Base-by-base conservation (phyloP, 2,888 invertebrate species). In the Tineola bisselliella region DNA sequence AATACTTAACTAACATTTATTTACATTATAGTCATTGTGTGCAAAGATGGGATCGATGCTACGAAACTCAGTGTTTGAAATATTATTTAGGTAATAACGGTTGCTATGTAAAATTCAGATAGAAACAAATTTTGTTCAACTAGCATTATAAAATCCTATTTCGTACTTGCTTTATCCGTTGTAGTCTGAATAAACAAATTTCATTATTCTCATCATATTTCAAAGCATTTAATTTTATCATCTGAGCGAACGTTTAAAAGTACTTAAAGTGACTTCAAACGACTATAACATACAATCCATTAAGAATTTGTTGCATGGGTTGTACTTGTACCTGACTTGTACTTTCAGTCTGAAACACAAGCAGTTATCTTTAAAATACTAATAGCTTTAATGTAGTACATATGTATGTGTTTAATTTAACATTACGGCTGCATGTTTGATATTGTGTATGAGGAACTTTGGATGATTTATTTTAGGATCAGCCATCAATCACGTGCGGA, bases 401-500 rank as follows among this genome's bases (percentile, higher is more conserved):
- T 38, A 10, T n/a, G 38, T 48, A 15, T n/a, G 38, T 48, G 48
- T 48, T 48, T 48, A 48, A 15, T 48, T 48, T 33, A 58, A 33
- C 30, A 58, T 15, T 33, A 58, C 13, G 12, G 33, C 8, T n/a
- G 56, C 4, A 19, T 25, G 25, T 56, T 56, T 56, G 30, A 56
- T 25, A 18, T 56, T 25, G 6, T 56, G 56, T 19, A 11, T 56
- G 1, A 25, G 19, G 30, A 56, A 13, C 30, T 19, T 71, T 69
- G 70, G 73, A 70, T 78, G 77, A 78, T 79, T 81, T 81, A 81
- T 81, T 78, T 78, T 66, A 66, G 75, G 70, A 68, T 66, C 72
- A 69, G 64, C 68, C 69, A 71, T 75, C 70, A 72, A 77, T 81
- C 84, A 84, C 79, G 78, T 84, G 84, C 73, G 70, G 72, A 72